These are phyloP conservation scores for Myotis yumanensis DNA, from an alignment of 2,113 vertebrate species.

Conservation along the genomic window DNA sequence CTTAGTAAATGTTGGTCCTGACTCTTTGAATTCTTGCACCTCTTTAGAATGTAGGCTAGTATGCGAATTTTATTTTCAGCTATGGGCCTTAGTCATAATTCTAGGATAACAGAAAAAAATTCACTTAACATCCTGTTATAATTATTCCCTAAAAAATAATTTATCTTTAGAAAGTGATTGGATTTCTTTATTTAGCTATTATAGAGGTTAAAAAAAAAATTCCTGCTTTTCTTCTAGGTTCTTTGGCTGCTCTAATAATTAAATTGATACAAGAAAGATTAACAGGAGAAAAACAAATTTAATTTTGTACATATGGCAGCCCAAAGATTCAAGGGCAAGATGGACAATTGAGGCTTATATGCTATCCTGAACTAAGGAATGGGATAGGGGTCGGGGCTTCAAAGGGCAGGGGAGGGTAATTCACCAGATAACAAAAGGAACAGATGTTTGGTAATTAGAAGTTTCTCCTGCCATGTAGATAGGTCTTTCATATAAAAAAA, in stretches of 20 bases:
- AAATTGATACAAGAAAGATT: neutral
- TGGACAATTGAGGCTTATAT: neutral
- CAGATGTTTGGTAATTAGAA: neutral
- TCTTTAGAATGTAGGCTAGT: neutral
- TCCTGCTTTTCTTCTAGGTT: neutral
- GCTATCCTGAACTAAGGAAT: neutral
- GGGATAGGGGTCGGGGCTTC: neutral
- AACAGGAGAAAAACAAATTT: neutral
- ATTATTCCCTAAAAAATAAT: neutral
- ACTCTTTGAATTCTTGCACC: neutral
- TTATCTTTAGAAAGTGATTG: constrained; percentile 10
- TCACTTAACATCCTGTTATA: neutral
- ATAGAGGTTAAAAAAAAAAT: neutral
- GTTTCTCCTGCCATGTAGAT: neutral
- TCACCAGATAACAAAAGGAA: neutral
- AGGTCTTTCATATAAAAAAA: neutral
- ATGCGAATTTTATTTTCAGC: neutral
- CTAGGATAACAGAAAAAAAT: neutral
- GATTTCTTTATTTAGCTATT: neutral
- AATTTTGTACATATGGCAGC: neutral
- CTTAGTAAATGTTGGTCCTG: neutral
- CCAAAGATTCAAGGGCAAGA: neutral
- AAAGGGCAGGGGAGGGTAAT: neutral
- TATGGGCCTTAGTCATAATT: neutral
- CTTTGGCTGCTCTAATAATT: neutral